A percentile compares a stretch with the other conserved stretches of the same genome.
Conservation (phyloP, 2,888 invertebrate species). For the Latheticus oryzae region DNA sequence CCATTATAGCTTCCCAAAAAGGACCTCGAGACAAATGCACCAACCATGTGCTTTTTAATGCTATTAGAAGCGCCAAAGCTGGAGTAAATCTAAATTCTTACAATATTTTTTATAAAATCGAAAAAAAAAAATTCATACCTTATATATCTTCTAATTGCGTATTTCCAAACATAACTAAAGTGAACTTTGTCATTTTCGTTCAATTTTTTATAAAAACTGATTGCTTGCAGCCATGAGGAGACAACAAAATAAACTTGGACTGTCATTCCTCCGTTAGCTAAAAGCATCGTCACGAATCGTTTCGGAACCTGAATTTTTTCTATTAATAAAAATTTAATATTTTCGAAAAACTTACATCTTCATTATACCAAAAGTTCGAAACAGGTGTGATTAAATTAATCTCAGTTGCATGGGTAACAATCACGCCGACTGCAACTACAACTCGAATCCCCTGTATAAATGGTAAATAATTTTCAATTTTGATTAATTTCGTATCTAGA, state of each 20-base stretch:
- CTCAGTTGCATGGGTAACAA: background rate
- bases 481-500: background rate
- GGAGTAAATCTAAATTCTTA: conserved; percentile 52
- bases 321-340: background rate
- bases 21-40: conserved; percentile 52
- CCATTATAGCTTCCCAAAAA: conserved; percentile 50
- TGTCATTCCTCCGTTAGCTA: background rate
- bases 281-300: background rate
- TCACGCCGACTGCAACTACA: background rate
- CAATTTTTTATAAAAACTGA: conserved; percentile 1
- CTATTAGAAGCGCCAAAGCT: conserved; percentile 46
- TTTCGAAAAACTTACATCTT: background rate
- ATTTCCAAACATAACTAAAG: background rate
- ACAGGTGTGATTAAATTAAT: background rate
- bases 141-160: background rate
- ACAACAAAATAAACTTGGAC: conserved; percentile 6
- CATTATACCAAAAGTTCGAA: background rate
- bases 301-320: background rate
- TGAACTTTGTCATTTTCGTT: background rate
- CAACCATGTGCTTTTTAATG: conserved; percentile 50
- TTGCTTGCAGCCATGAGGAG: background rate
- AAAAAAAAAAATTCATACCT: too few relatives aligned
- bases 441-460: background rate
- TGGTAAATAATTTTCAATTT: background rate
- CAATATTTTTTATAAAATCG: background rate